These are phyloP conservation scores for Girardinichthys multiradiatus DNA, from an alignment of 2,113 vertebrate species.

Conservation along the genomic window DNA sequence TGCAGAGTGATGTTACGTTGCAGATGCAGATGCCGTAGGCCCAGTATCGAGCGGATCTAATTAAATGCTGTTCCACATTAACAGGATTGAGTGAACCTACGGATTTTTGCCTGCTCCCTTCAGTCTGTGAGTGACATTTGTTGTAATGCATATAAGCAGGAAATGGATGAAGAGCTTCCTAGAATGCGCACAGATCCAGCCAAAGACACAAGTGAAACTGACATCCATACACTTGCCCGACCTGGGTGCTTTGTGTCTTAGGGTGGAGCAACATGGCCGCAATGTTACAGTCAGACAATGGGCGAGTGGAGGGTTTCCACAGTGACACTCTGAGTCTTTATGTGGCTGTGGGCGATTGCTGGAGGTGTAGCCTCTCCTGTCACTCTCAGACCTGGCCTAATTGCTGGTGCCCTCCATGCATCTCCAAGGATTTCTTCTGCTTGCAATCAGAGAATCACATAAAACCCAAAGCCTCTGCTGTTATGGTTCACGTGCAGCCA, in stretches of 20 bases:
- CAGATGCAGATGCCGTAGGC: slow-evolving; percentile 43
- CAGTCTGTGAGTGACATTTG: slow-evolving; percentile 75
- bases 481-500: slow-evolving; percentile 45
- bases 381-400: slow-evolving; percentile 37
- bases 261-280: slow-evolving; percentile 58
- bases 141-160: slow-evolving; percentile 76
- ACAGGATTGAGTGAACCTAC: slow-evolving; percentile 79
- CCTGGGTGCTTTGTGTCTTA: slow-evolving; percentile 61
- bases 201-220: slow-evolving; percentile 64
- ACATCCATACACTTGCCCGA: slow-evolving; percentile 62
- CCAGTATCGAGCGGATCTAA: slow-evolving; percentile 74
- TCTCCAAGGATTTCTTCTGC: neutral
- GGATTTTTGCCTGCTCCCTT: slow-evolving; percentile 60
- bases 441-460: neutral
- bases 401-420: slow-evolving; percentile 36
- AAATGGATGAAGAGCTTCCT: slow-evolving; percentile 62
- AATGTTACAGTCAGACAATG: slow-evolving; percentile 52
- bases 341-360: slow-evolving; percentile 40
- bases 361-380: slow-evolving; percentile 54
- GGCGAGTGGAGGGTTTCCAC: slow-evolving; percentile 18
- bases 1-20: slow-evolving; percentile 29
- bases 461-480: slow-evolving; percentile 31
- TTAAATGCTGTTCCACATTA: slow-evolving; percentile 83
- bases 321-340: slow-evolving; percentile 42
- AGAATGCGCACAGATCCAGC: slow-evolving; percentile 60